phyloP scores from a whole-genome alignment of 2,888 invertebrate species.

The Acholoe squamosa region DNA sequence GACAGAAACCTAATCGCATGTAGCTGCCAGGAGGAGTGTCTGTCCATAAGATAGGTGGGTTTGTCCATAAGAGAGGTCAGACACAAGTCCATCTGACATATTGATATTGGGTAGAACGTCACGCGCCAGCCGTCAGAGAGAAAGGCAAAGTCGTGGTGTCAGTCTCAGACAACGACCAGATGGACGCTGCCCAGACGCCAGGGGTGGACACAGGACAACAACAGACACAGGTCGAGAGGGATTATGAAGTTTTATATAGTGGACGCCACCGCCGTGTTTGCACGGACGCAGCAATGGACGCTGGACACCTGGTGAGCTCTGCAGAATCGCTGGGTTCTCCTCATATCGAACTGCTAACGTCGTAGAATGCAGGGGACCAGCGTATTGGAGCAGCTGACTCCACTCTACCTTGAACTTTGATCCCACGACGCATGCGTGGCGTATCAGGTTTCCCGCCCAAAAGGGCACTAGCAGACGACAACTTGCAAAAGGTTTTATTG shows the following conservation, averaged over 20 bases:
- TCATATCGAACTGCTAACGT: no score
- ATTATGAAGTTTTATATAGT: slow-evolving; percentile 49
- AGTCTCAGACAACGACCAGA: slow-evolving; percentile 6
- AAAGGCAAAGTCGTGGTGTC: not conserved
- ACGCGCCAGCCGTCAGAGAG: not conserved
- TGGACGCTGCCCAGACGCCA: slow-evolving; percentile 14
- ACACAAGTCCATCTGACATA: not conserved
- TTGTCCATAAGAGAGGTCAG: no score
- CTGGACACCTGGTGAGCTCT: slow-evolving; percentile 15
- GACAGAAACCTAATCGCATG: not conserved
- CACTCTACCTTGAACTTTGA: slow-evolving; percentile 60
- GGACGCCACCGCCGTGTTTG: not conserved
- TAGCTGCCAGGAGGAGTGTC: no score
- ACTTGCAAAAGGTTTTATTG: not conserved
- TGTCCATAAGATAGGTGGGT: no score
- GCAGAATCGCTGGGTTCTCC: not conserved
- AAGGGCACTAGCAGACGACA: slow-evolving; percentile 27
- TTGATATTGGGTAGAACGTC: slow-evolving; percentile 8
- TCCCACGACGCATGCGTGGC: slow-evolving; percentile 40
- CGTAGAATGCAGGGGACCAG: not conserved
- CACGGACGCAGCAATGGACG: not conserved
- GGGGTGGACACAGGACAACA: not conserved
- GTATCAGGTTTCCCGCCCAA: slow-evolving; percentile 52
- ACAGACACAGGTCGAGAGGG: slow-evolving; percentile 2
- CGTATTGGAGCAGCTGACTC: slow-evolving; percentile 51